A percentile compares a stretch with the other conserved stretches of the same genome.
These are phyloP conservation scores for Psylliodes chrysocephalus DNA, from an alignment of 2,888 invertebrate species.

Conservation along the genomic window DNA sequence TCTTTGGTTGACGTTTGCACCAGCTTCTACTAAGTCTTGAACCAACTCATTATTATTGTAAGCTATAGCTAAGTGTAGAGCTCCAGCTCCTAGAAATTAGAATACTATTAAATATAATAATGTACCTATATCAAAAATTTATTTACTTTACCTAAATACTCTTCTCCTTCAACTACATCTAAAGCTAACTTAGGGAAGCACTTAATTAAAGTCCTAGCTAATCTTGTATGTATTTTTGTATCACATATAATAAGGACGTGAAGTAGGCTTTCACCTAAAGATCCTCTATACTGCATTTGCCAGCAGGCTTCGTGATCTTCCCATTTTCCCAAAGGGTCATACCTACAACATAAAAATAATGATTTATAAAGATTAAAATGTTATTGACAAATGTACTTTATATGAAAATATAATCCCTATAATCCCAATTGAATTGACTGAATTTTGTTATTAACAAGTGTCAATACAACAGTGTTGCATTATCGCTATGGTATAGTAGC, in stretches of 20 bases:
- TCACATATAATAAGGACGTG: conserved; percentile 96
- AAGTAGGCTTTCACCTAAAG: conserved; percentile 92
- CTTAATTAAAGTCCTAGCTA: conserved; percentile 89
- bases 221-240: conserved; percentile 80
- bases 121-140: neutral
- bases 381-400: too few species aligned
- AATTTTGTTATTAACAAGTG: too few species aligned
- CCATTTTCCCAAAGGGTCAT: conserved; percentile 90
- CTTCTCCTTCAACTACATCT: conserved; percentile 97
- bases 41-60: conserved; percentile 96
- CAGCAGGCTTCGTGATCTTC: conserved; percentile 94
- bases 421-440: too few species aligned
- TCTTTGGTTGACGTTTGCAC: conserved; percentile 90
- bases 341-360: too few species aligned
- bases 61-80: conserved; percentile 95
- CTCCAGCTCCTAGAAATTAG: conserved; percentile 80
- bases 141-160: conserved; percentile 77
- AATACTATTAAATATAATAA: neutral
- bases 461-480: too few species aligned
- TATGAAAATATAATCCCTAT: too few species aligned
- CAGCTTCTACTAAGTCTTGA: conserved; percentile 90
- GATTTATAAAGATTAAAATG: too few species aligned
- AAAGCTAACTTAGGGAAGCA: conserved; percentile 90
- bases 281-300: conserved; percentile 97
- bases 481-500: too few species aligned